phyloP scores from a whole-genome alignment of 2,888 invertebrate species.

The Sturmia bella region DNA sequence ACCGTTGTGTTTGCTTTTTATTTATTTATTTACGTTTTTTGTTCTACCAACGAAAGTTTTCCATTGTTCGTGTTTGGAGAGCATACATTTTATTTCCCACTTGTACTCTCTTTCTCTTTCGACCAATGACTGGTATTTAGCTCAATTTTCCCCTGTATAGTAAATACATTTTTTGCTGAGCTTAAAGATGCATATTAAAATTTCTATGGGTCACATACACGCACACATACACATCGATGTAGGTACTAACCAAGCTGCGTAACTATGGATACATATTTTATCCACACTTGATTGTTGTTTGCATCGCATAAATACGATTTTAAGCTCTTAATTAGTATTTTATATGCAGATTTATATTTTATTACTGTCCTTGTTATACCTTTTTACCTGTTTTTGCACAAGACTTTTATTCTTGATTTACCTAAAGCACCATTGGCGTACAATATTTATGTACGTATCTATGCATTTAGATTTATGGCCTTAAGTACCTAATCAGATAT shows the following conservation, averaged over 20 bases:
- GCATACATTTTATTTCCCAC: neutral
- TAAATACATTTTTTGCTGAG: neutral
- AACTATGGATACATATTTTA: neutral
- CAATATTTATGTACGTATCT: neutral
- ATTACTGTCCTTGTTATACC: constrained; percentile 2
- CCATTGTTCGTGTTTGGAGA: constrained; percentile 22
- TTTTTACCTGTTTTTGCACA: constrained; percentile 8
- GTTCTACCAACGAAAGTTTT: constrained; percentile 12
- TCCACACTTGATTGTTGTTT: neutral
- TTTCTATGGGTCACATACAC: neutral
- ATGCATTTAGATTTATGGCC: too few species aligned
- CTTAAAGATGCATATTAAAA: neutral
- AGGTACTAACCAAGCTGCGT: too few species aligned
- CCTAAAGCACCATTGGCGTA: constrained; percentile 1
- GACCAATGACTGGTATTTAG: constrained; percentile 62
- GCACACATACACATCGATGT: neutral
- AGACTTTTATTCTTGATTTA: constrained; percentile 10
- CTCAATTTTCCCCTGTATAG: constrained; percentile 65
- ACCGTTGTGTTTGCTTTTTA: neutral
- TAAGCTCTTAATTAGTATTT: constrained; percentile 53
- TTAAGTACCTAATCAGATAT: neutral
- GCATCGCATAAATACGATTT: constrained; percentile 11
- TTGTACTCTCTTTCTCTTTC: constrained; percentile 27
- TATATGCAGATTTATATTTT: constrained; percentile 23
- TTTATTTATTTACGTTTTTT: constrained; percentile 1